Percentiles rank a stretch among this genome's conserved stretches.
Evolutionary conservation across 1,140 invertebrate species (phyloP).

Genomic region (Nylanderia fulva): DNA sequence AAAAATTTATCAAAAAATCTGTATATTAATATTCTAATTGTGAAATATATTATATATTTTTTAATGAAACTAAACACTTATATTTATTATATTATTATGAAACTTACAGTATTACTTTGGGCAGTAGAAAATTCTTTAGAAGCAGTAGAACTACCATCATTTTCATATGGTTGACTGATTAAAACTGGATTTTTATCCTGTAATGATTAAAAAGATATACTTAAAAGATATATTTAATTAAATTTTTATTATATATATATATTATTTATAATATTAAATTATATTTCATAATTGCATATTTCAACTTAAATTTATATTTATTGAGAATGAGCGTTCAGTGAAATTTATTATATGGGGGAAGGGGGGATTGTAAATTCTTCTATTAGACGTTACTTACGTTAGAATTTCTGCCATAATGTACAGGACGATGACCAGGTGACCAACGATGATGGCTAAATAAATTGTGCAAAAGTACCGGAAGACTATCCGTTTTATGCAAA

Average conservation of each 20-base stretch:
- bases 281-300: no score
- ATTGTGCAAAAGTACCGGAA: slow-evolving; percentile 25
- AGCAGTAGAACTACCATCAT: not conserved
- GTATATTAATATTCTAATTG: not conserved
- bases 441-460: not conserved
- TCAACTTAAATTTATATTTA: not conserved
- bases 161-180: not conserved
- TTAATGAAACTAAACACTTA: not conserved
- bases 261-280: not conserved
- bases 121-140: not conserved
- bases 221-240: slow-evolving; percentile 18
- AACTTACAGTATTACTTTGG: slow-evolving; percentile 40
- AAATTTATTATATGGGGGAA: not conserved
- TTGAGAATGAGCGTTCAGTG: not conserved
- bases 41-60: not conserved
- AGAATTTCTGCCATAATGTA: not conserved
- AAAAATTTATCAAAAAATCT: not conserved
- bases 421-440: not conserved
- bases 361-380: not conserved
- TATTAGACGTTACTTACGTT: slow-evolving; percentile 59
- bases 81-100: not conserved
- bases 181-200: not conserved
- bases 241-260: slow-evolving; percentile 1
- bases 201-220: slow-evolving; percentile 14
- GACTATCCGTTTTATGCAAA: slow-evolving; percentile 1